Conservation (phyloP, 2,888 invertebrate species). For the Tenthredo livida region DNA sequence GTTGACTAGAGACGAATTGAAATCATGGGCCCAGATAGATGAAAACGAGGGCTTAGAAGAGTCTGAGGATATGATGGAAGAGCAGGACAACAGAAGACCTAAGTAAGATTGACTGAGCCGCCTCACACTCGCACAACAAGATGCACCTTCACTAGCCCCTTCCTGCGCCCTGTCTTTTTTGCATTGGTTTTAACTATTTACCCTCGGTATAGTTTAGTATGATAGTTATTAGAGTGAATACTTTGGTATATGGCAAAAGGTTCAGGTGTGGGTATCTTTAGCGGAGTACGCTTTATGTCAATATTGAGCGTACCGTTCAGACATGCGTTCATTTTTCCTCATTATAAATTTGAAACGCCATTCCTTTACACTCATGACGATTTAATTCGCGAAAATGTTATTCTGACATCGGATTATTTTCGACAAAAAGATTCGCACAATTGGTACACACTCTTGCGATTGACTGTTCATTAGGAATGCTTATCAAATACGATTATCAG, state of each 20-base stretch:
- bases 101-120: constrained; percentile 70
- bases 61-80: constrained; percentile 71
- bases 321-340: neutral
- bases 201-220: constrained; percentile 33
- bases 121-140: constrained; percentile 50
- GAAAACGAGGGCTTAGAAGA: constrained; percentile 80
- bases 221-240: constrained; percentile 37
- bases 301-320: neutral
- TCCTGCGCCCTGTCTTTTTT: constrained; percentile 49
- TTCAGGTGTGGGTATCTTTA: constrained; percentile 49
- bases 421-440: neutral
- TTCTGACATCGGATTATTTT: neutral
- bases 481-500: neutral
- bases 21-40: constrained; percentile 80
- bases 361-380: neutral
- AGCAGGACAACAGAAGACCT: constrained; percentile 75
- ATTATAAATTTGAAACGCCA: neutral
- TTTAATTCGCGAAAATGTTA: neutral
- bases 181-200: constrained; percentile 46
- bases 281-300: constrained; percentile 20
- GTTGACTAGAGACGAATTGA: constrained; percentile 84
- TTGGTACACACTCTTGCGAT: neutral
- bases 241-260: constrained; percentile 42
- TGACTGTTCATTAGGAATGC: neutral
- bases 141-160: constrained; percentile 49